Conservation (phyloP, 1,140 invertebrate species). For the Zaprionus ornatus region DNA sequence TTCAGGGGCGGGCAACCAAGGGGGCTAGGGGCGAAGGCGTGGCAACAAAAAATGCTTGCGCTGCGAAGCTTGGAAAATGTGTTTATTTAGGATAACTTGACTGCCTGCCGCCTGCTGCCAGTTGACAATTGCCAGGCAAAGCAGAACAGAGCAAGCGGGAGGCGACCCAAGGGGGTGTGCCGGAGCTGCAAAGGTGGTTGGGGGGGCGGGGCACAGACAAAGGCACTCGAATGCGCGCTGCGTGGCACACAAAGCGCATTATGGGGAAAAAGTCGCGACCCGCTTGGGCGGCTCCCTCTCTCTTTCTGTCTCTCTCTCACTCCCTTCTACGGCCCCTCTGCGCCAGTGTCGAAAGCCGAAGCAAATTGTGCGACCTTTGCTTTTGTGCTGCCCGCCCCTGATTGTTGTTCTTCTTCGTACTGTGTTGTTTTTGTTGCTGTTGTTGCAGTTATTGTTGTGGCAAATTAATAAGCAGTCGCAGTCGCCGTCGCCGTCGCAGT, state of each 20-base stretch:
- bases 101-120: constrained; percentile 47
- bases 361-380: constrained; percentile 48
- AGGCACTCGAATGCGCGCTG: constrained; percentile 54
- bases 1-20: not conserved
- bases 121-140: constrained; percentile 66
- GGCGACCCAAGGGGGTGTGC: not conserved
- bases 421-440: constrained; percentile 20
- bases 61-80: constrained; percentile 73
- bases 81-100: constrained; percentile 82
- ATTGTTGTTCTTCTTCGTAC: constrained; percentile 5
- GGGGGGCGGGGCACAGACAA: constrained; percentile 6
- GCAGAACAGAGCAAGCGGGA: not conserved
- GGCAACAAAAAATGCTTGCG: constrained; percentile 49
- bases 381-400: constrained; percentile 17
- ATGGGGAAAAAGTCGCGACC: constrained; percentile 22
- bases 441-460: constrained; percentile 48
- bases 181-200: not conserved
- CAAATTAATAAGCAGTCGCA: constrained; percentile 44
- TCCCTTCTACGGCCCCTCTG: not conserved
- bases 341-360: constrained; percentile 7
- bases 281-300: not conserved
- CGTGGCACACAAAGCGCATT: constrained; percentile 65
- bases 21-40: not conserved
- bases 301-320: not conserved
- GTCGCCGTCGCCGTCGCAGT: constrained; percentile 12